These are phyloP conservation scores for Entelurus aequoreus DNA, from an alignment of 2,113 vertebrate genomes.

Conservation along the genomic window DNA sequence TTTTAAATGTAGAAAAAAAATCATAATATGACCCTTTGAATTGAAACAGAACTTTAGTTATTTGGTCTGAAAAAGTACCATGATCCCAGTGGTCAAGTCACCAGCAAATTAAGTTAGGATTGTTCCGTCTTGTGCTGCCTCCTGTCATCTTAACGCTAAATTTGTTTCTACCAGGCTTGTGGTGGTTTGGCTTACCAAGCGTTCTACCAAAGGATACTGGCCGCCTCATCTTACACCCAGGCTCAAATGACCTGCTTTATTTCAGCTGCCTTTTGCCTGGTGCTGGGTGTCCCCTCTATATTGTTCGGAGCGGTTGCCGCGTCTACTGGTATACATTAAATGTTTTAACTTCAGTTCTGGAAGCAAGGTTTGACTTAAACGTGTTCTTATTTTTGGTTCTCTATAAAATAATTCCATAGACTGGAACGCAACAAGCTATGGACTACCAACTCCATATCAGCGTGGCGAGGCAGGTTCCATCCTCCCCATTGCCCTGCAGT, in stretches of 20 bases:
- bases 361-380: too few species aligned
- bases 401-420: conserved; percentile 29
- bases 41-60: too few species aligned
- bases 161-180: conserved; percentile 64
- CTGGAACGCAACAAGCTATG: conserved; percentile 61
- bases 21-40: too few species aligned
- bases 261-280: conserved; percentile 66
- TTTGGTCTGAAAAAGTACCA: too few species aligned
- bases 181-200: conserved; percentile 80
- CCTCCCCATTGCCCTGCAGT: conserved; percentile 52
- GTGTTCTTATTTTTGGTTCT: neutral
- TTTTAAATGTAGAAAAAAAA: too few species aligned
- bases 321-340: conserved; percentile 69
- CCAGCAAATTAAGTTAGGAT: too few species aligned
- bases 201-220: conserved; percentile 80
- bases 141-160: too few species aligned
- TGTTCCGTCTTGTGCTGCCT: too few species aligned
- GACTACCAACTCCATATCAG: conserved; percentile 43
- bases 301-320: conserved; percentile 76
- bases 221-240: conserved; percentile 64
- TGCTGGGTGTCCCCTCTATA: conserved; percentile 74
- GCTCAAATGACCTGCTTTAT: conserved; percentile 74
- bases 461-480: conserved; percentile 52
- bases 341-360: neutral
- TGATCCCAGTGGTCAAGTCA: too few species aligned